These are phyloP conservation scores for Caenorhabditis wallacei DNA, from an alignment of 2,888 invertebrate species.

Conservation along the genomic window DNA sequence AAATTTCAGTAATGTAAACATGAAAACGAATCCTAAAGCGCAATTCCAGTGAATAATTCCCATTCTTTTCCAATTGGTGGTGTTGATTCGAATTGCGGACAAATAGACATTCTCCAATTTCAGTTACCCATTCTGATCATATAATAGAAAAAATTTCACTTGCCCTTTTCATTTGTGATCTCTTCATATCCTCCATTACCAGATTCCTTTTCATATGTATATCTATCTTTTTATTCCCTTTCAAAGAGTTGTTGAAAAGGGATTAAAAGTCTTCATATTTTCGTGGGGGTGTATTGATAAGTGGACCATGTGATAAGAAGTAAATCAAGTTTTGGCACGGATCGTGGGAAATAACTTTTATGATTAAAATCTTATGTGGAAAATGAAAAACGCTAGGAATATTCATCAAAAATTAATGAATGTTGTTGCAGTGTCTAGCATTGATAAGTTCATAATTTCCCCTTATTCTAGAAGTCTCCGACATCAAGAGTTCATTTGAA, in stretches of 20 bases:
- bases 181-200: slow-evolving; percentile 6
- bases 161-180: slow-evolving; percentile 38
- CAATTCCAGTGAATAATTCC: slow-evolving; percentile 39
- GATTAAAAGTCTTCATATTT: slow-evolving; percentile 22
- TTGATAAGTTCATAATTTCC: not conserved
- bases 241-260: slow-evolving; percentile 17
- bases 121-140: slow-evolving; percentile 33
- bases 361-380: not conserved
- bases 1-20: slow-evolving; percentile 28
- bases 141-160: slow-evolving; percentile 6
- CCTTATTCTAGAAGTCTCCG: not conserved
- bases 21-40: slow-evolving; percentile 30
- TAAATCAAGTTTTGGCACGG: not conserved
- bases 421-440: not conserved
- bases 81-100: slow-evolving; percentile 20
- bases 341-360: slow-evolving; percentile 7
- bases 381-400: not conserved
- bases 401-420: not conserved
- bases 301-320: slow-evolving; percentile 20
- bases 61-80: slow-evolving; percentile 5
- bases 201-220: slow-evolving; percentile 1
- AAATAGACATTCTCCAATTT: slow-evolving; percentile 38
- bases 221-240: slow-evolving; percentile 16
- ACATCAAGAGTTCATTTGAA: not conserved
- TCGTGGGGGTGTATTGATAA: slow-evolving; percentile 28